A percentile compares a stretch with the other conserved stretches of the same genome.
Conservation (phyloP, 2,888 invertebrate species). For the Eilema griseolum region DNA sequence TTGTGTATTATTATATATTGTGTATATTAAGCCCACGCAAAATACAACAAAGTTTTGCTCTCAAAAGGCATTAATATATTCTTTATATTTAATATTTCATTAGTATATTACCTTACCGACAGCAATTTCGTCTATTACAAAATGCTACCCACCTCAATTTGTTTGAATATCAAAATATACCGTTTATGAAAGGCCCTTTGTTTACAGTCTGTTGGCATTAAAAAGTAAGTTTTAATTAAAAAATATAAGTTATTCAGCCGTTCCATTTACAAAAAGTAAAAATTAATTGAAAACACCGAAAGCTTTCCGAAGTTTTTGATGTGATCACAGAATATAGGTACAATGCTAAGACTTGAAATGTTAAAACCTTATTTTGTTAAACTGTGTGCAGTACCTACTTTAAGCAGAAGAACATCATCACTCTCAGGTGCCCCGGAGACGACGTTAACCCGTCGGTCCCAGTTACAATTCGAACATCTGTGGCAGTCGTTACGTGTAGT, state of each 20-base stretch:
- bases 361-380: not conserved
- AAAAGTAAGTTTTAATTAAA: conserved; percentile 19
- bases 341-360: not conserved
- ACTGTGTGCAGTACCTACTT: not conserved
- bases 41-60: not conserved
- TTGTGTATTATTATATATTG: no score
- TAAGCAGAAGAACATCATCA: not conserved
- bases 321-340: not conserved
- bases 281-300: not conserved
- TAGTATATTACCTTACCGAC: not conserved
- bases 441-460: no score
- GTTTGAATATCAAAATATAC: conserved; percentile 7
- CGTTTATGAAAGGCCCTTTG: conserved; percentile 8
- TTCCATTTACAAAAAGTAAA: not conserved
- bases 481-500: no score
- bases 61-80: not conserved
- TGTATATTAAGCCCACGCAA: not conserved
- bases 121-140: not conserved
- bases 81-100: not conserved
- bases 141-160: not conserved
- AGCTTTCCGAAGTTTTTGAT: not conserved
- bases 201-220: conserved; percentile 10
- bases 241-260: conserved; percentile 8
- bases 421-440: no score
- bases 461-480: no score